These are phyloP conservation scores for Knipowitschia caucasica DNA, from an alignment of 2,797 vertebrate species.

Conservation along the genomic window DNA sequence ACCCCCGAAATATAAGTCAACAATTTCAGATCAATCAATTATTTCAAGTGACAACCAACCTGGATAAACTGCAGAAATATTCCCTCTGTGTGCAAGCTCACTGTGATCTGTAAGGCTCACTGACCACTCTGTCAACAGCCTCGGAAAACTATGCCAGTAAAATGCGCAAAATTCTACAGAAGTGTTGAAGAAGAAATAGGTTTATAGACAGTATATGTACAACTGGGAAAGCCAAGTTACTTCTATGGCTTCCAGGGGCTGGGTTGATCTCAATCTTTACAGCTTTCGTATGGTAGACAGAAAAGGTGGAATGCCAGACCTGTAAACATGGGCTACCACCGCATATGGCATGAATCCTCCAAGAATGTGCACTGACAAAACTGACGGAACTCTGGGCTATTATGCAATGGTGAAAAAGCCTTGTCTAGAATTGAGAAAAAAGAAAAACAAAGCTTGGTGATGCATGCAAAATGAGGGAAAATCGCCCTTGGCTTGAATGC, in stretches of 20 bases:
- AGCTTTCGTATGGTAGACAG: slow-evolving; percentile 58
- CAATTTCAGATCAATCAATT: slow-evolving; percentile 36
- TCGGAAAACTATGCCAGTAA: slow-evolving; percentile 17
- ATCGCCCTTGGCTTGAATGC: slow-evolving; percentile 48
- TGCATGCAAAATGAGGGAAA: slow-evolving; percentile 59
- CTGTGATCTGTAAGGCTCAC: slow-evolving; percentile 18
- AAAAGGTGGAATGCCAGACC: slow-evolving; percentile 66
- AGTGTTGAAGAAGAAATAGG: background rate
- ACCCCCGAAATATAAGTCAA: slow-evolving; percentile 10
- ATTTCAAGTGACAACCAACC: slow-evolving; percentile 23
- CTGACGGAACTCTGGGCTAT: slow-evolving; percentile 29
- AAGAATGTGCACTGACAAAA: slow-evolving; percentile 35
- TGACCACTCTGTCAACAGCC: slow-evolving; percentile 28
- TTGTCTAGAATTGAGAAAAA: slow-evolving; percentile 8
- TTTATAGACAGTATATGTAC: slow-evolving; percentile 11
- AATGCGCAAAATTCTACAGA: background rate
- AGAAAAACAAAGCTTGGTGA: slow-evolving; percentile 36
- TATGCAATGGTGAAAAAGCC: slow-evolving; percentile 37
- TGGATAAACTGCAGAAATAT: slow-evolving; percentile 24
- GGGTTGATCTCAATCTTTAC: slow-evolving; percentile 60
- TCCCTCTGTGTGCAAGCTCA: slow-evolving; percentile 13
- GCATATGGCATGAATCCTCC: slow-evolving; percentile 33
- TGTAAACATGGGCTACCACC: slow-evolving; percentile 53
- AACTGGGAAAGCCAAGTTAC: slow-evolving; percentile 27
- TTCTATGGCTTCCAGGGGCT: slow-evolving; percentile 26